A percentile compares a stretch with the other conserved stretches of the same genome.
These are phyloP conservation scores for Hirudo medicinalis DNA, from an alignment of 1,140 invertebrate genomes.

Conservation along the genomic window DNA sequence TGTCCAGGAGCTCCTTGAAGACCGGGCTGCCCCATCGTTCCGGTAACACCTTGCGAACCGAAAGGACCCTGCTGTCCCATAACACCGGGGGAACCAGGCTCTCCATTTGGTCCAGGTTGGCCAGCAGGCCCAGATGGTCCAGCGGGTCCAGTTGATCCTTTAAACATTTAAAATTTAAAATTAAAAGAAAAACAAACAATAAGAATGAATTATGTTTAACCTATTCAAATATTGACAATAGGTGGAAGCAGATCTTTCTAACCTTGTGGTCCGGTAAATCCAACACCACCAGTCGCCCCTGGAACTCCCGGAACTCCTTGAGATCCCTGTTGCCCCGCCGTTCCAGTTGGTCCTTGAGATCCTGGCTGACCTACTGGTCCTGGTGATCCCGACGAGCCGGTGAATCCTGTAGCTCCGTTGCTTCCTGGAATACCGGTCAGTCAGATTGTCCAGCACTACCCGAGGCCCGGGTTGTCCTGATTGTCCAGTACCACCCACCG, in stretches of 20 bases:
- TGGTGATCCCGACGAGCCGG: neutral
- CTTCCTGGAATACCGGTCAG: neutral
- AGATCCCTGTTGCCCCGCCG: neutral
- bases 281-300: slow-evolving; percentile 12
- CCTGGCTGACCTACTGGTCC: neutral
- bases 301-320: neutral
- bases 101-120: slow-evolving; percentile 16
- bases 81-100: slow-evolving; percentile 7
- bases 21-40: neutral
- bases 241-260: too few species aligned
- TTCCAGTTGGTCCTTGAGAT: slow-evolving; percentile 1
- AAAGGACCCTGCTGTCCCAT: slow-evolving; percentile 9
- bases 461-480: slow-evolving; percentile 12
- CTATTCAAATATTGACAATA: too few species aligned
- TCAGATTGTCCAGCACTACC: neutral
- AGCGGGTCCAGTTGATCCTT: slow-evolving; percentile 16
- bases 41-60: neutral
- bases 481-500: slow-evolving; percentile 12
- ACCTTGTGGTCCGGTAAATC: slow-evolving; percentile 18
- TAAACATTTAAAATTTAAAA: neutral
- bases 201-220: too few species aligned
- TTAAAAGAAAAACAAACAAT: neutral
- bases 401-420: neutral
- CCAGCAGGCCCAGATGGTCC: slow-evolving; percentile 16
- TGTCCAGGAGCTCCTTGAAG: slow-evolving; percentile 17